These are phyloP conservation scores for Caenorhabditis briggsae DNA, from an alignment of 1,140 invertebrate species.

Conservation along the genomic window DNA sequence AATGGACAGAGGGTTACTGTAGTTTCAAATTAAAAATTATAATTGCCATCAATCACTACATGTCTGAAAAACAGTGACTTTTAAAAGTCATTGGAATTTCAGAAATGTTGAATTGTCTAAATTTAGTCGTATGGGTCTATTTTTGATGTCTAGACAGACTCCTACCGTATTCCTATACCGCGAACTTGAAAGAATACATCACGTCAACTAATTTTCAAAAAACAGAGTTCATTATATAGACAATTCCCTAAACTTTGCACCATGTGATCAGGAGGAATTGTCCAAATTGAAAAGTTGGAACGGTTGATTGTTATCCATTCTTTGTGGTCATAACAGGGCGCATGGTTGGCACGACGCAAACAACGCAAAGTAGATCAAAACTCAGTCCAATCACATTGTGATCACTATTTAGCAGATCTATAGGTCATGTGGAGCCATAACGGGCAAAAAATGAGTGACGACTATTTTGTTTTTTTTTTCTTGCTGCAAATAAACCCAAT, in stretches of 20 bases:
- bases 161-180: neutral
- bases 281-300: neutral
- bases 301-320: conserved; percentile 49
- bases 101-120: neutral
- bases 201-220: conserved; percentile 28
- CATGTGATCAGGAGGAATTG: neutral
- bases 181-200: neutral
- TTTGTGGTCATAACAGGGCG: neutral
- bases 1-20: no score
- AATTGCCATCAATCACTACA: neutral
- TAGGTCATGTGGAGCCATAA: conserved; percentile 36
- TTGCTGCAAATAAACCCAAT: neutral
- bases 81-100: neutral
- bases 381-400: conserved; percentile 20
- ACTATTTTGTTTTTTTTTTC: conserved; percentile 7
- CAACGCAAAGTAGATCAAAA: conserved; percentile 40
- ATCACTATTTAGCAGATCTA: conserved; percentile 13
- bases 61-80: neutral
- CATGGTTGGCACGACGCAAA: conserved; percentile 37
- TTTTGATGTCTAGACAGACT: neutral
- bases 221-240: neutral
- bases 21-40: no score
- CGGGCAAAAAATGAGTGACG: conserved; percentile 3
- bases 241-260: conserved; percentile 7
- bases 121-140: neutral